These are phyloP conservation scores for Periplaneta americana DNA, from an alignment of 1,140 invertebrate genomes.

Conservation along the genomic window DNA sequence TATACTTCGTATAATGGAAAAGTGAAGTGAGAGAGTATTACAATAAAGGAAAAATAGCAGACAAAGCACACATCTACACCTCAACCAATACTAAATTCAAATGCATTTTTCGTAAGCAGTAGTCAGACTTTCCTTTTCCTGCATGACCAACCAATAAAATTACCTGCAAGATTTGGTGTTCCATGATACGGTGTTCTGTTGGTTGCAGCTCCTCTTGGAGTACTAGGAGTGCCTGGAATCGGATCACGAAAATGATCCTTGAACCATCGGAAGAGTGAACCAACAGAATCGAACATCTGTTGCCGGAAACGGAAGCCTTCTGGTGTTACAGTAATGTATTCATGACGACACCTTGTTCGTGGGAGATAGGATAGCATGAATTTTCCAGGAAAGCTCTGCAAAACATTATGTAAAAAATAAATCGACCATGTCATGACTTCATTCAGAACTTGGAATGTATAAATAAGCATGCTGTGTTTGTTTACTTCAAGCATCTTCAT, in stretches of 20 bases:
- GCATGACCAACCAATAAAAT: too few species aligned
- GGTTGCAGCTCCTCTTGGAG: slow-evolving; percentile 52
- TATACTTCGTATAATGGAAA: too few species aligned
- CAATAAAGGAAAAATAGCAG: too few species aligned
- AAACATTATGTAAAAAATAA: background rate
- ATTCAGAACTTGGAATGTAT: too few species aligned
- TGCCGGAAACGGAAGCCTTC: slow-evolving; percentile 90
- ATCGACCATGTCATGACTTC: too few species aligned
- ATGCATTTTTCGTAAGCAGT: too few species aligned
- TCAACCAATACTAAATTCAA: too few species aligned
- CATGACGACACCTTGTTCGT: slow-evolving; percentile 74
- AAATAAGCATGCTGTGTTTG: too few species aligned
- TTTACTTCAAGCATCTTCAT: too few species aligned
- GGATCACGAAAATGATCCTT: slow-evolving; percentile 96
- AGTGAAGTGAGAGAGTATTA: too few species aligned
- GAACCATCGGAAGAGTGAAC: slow-evolving; percentile 89
- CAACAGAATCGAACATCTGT: slow-evolving; percentile 81
- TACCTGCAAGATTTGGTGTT: slow-evolving; percentile 47
- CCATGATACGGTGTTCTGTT: slow-evolving; percentile 57
- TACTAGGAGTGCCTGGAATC: slow-evolving; percentile 71
- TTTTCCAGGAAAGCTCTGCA: slow-evolving; percentile 84
- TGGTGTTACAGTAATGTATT: slow-evolving; percentile 85
- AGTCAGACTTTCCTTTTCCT: too few species aligned
- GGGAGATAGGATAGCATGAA: slow-evolving; percentile 94
- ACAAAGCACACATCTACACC: too few species aligned